Evolutionary conservation across 2,888 invertebrate species (phyloP), one percentile per base, ranked within the genome.

Genomic region (Unio pictorum): DNA sequence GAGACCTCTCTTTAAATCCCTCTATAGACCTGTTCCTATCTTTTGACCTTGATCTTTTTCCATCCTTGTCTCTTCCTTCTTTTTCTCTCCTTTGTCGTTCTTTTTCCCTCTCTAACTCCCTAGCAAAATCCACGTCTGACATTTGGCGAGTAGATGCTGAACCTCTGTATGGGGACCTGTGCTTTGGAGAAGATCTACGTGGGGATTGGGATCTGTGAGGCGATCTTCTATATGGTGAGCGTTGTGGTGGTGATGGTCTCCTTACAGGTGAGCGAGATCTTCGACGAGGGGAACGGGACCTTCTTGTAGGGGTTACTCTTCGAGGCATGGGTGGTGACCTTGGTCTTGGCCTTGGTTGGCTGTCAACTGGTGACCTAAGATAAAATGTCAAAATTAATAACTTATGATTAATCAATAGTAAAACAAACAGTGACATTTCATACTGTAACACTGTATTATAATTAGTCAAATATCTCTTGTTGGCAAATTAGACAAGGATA

Each of bases 41-140:
- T 67, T 67, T 71, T 8, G 65, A 63, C 55, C 65, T 66, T 59
- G 68, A 67, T 45, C 68, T 64, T 8, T 64, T 45, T 30, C 62
- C 8, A 4, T 55, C 60, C 8, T 63, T 62, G 59, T 63, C 71
- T 34, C 60, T 60, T 54, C 67, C 69, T n/a, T 82, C 83, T 62
- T 74, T 79, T 58, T 84, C 81, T 34, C 82, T 69, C n/a, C 75
- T 78, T 71, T 87, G 86, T 18, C 86, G 72, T 23, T 83, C 81
- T 28, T 78, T 73, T 66, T 87, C 86, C 58, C 79, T 72, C 56
- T 83, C 84, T 26, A 87, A 67, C 56, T 85, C 84, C 62, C 79
- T 69, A 8, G 84, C 79, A 73, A 84, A 87, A 66, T 86, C 86
- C 65, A 79, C 74, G 20, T 57, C 66, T 45, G 45, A 45, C 45